Conservation (phyloP, 2,888 invertebrate genomes). For the Acleris laterana region DNA sequence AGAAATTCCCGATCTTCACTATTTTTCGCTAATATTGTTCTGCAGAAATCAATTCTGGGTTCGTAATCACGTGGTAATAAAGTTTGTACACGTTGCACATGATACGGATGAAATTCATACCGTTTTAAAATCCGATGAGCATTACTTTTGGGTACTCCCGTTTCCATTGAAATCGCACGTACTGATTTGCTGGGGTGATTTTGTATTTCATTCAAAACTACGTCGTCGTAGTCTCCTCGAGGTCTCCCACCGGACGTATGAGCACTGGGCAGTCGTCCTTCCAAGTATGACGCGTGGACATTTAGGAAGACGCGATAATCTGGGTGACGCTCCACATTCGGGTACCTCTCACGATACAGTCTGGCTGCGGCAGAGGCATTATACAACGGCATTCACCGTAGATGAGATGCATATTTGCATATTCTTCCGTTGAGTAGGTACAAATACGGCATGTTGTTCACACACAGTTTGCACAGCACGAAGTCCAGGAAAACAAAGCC, state of each 20-base stretch:
- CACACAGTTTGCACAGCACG: too few relatives aligned
- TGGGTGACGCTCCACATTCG: neutral
- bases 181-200: neutral
- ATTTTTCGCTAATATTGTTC: neutral
- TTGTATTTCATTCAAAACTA: neutral
- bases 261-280: neutral
- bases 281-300: neutral
- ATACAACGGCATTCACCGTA: neutral
- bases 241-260: too few relatives aligned
- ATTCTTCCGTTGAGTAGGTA: too few relatives aligned
- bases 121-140: neutral
- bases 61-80: neutral
- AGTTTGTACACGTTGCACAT: neutral
- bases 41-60: slow-evolving; percentile 4
- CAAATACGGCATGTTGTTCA: too few relatives aligned
- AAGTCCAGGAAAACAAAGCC: too few relatives aligned
- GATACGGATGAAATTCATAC: neutral
- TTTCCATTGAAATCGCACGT: too few relatives aligned
- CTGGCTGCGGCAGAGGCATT: neutral
- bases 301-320: neutral
- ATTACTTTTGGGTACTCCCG: neutral
- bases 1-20: neutral
- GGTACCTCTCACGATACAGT: neutral
- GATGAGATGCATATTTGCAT: neutral
- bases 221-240: neutral